These are phyloP conservation scores for Cynocephalus volans DNA, from an alignment of 2,113 vertebrate genomes.

Conservation along the genomic window DNA sequence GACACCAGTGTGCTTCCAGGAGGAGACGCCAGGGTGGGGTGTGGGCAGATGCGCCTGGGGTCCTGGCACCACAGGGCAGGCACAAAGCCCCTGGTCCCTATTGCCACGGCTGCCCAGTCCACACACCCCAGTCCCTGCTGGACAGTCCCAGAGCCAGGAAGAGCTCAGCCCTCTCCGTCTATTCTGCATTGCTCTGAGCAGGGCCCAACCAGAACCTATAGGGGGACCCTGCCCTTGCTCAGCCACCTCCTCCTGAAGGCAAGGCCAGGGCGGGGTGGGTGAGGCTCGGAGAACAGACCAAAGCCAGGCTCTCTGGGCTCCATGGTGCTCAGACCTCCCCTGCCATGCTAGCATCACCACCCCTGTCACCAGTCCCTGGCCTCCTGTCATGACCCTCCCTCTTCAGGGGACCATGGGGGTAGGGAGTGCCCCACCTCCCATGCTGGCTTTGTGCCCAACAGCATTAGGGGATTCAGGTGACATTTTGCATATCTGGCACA, in stretches of 20 bases:
- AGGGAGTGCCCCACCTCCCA: accelerated
- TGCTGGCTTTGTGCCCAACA: neutral
- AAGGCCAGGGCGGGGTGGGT: neutral
- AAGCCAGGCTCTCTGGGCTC: too few species aligned
- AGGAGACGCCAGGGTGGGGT: neutral
- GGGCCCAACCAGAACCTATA: neutral
- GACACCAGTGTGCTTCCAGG: too few species aligned
- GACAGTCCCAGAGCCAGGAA: neutral
- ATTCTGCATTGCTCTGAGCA: neutral
- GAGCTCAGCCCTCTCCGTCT: neutral
- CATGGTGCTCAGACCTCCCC: too few species aligned
- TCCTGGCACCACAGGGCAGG: neutral
- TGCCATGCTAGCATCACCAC: too few species aligned
- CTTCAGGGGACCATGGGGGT: neutral
- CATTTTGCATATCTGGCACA: accelerated
- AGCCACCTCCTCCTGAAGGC: neutral
- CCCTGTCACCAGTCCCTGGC: too few species aligned
- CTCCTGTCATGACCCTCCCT: neutral
- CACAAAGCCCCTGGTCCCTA: too few species aligned
- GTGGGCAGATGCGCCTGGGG: neutral
- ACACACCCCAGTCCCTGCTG: accelerated
- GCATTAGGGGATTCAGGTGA: neutral
- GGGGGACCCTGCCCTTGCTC: too few species aligned
- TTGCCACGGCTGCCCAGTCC: too few species aligned
- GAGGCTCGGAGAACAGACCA: neutral